phyloP scores from a whole-genome alignment of 2,888 invertebrate species.

The Callosobruchus maculatus region DNA sequence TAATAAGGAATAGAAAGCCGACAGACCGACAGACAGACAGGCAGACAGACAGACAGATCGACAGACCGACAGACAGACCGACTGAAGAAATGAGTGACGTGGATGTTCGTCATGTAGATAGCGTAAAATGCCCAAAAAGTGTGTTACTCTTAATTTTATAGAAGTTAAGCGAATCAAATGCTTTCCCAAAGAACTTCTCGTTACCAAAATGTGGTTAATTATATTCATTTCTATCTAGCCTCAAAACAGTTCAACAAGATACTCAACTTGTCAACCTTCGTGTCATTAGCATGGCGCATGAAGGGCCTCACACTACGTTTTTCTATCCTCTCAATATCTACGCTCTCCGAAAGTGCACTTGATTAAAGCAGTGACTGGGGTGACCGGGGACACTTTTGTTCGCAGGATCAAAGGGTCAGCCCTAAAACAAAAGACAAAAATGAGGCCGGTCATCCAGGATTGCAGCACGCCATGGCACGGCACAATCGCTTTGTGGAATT shows the following conservation, averaged over 20 bases:
- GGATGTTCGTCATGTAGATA: too few relatives aligned
- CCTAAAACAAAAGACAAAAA: conserved; percentile 46
- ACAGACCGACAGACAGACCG: too few relatives aligned
- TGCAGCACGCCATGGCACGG: conserved; percentile 21
- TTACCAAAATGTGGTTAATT: too few relatives aligned
- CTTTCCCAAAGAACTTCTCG: too few relatives aligned
- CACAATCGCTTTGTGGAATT: conserved; percentile 39
- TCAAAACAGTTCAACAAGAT: not conserved
- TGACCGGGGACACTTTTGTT: conserved; percentile 39
- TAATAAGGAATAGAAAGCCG: too few relatives aligned
- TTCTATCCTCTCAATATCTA: conserved; percentile 19
- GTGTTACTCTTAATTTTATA: too few relatives aligned
- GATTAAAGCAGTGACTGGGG: conserved; percentile 40
- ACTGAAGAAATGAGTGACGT: too few relatives aligned
- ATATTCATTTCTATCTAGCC: not conserved
- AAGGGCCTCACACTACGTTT: conserved; percentile 21
- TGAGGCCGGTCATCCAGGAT: conserved; percentile 44
- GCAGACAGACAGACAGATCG: too few relatives aligned
- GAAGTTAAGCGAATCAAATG: too few relatives aligned
- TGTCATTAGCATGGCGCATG: conserved; percentile 27
- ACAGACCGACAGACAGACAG: too few relatives aligned
- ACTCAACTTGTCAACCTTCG: not conserved
- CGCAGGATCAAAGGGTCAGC: conserved; percentile 41
- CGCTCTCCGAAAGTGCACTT: conserved; percentile 32
- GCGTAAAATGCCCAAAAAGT: too few relatives aligned